Percentiles rank a stretch among this genome's conserved stretches.
phyloP scores from a whole-genome alignment of 2,113 vertebrate species.

The Gavia stellata region DNA sequence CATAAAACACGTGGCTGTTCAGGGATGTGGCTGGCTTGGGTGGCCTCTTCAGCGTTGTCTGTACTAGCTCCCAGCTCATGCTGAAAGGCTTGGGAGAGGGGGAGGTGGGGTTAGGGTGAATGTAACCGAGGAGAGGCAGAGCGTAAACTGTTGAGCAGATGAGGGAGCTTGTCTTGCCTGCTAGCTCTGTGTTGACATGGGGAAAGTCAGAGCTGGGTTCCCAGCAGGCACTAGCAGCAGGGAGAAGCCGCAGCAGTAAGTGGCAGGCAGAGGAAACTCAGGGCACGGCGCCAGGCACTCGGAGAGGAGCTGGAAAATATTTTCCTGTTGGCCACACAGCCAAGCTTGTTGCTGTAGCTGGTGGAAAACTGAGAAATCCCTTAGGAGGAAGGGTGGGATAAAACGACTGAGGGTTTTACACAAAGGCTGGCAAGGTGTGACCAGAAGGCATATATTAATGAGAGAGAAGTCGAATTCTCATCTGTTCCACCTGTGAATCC shows the following conservation, averaged over 20 bases:
- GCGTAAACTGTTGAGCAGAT: neutral
- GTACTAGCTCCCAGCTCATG: neutral
- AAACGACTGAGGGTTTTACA: neutral
- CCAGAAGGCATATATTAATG: slow-evolving; percentile 7
- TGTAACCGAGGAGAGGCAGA: neutral
- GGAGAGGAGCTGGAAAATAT: neutral
- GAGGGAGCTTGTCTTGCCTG: neutral
- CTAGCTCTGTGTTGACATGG: neutral
- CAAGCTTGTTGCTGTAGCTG: neutral
- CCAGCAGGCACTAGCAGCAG: neutral
- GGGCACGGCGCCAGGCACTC: neutral
- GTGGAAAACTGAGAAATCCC: slow-evolving; percentile 1
- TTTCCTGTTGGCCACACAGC: neutral
- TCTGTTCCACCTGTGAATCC: neutral
- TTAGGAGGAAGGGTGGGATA: neutral
- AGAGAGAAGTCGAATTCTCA: neutral
- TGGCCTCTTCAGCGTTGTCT: neutral
- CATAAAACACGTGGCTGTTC: neutral
- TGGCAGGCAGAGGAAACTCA: neutral
- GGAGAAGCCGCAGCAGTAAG: neutral
- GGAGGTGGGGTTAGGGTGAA: neutral
- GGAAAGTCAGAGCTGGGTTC: neutral
- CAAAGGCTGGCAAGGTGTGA: neutral
- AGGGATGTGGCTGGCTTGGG: neutral
- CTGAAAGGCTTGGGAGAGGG: neutral